Percentiles rank a stretch among this genome's conserved stretches.
Evolutionary conservation across 2,888 invertebrate species (phyloP).

Genomic region (Parnassius mnemosyne): DNA sequence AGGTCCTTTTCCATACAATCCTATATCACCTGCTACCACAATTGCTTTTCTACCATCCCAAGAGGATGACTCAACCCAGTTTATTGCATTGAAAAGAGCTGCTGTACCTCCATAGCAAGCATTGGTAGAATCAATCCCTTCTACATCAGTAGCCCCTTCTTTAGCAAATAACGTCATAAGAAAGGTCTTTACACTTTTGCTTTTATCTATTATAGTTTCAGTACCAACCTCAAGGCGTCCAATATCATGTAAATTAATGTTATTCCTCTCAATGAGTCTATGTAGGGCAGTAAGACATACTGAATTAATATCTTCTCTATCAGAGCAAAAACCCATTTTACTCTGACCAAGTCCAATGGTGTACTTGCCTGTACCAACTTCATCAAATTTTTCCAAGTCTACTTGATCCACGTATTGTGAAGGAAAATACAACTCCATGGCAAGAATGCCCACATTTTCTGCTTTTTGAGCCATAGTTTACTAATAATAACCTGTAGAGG

Average conservation of each 20-base stretch:
- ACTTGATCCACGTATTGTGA: slow-evolving; percentile 96
- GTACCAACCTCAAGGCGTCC: slow-evolving; percentile 98
- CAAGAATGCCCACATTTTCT: slow-evolving; percentile 95
- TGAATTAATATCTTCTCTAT: slow-evolving; percentile 98
- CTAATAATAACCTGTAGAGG: slow-evolving; percentile 23
- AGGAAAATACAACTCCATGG: slow-evolving; percentile 96
- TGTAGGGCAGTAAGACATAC: slow-evolving; percentile 95
- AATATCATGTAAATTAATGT: slow-evolving; percentile 88
- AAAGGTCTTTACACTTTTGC: slow-evolving; percentile 98
- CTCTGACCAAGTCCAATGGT: slow-evolving; percentile 95
- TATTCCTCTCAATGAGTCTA: slow-evolving; percentile 89
- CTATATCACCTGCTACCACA: slow-evolving; percentile 97
- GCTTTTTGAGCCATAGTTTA: slow-evolving; percentile 82
- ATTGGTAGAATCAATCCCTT: slow-evolving; percentile 98
- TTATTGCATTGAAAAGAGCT: slow-evolving; percentile 96
- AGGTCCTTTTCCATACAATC: slow-evolving; percentile 95
- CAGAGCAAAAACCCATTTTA: slow-evolving; percentile 98
- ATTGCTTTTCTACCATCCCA: slow-evolving; percentile 98
- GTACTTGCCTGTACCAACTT: slow-evolving; percentile 94
- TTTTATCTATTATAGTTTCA: slow-evolving; percentile 98
- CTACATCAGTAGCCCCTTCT: slow-evolving; percentile 93
- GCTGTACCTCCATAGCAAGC: slow-evolving; percentile 99
- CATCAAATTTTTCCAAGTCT: slow-evolving; percentile 92
- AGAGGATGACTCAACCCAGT: slow-evolving; percentile 97
- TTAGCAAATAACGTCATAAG: slow-evolving; percentile 98